Evolutionary conservation across 2,113 vertebrate species (phyloP), one percentile per base, ranked within the genome.

Genomic region (Melanocharis versteri): DNA sequence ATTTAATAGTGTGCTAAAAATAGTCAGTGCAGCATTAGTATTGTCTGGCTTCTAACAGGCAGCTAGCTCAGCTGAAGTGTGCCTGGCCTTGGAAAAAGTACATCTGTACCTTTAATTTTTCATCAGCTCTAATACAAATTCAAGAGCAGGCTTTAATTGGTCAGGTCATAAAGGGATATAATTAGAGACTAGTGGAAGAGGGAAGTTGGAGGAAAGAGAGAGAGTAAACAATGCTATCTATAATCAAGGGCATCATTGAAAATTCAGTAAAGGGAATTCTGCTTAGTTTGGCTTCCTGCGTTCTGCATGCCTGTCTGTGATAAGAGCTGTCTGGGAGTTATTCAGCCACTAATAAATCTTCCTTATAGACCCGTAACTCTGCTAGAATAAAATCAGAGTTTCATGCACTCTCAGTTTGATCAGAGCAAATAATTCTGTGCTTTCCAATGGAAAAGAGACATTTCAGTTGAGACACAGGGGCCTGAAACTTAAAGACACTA

Each of bases 161-260:
- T 40, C 64, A 83, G 80, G 84, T 83, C 93, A 80, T 97, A 96
- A 96, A 96, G 56, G 83, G 78, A 90, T 96, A 96, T 97, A 97
- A 97, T 97, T 97, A 97, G 93, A 94, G 61, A 86, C 90, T 84
- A 84, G 95, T 96, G 45, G 93, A 91, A 91, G 92, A 91, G 60
- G 93, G 75, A 97, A 95, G 87, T 64, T 95, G 57, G 44, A 90
- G 87, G 80, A 70, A 96, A 94, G 75, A 95, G 64, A 90, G 61
- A 79, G 87, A 83, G 90, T 95, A 96, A 97, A 97, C 97, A 97
- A 94, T 97, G 89, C 94, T 97, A 96, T 97, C 97, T 96, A 87
- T 97, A 97, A 97, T 96, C 96, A 97, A 97, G 90, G 70, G 83
- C 95, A 92, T 96, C 96, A 96, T 80, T 96, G 93, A 97, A 95